Evolutionary conservation across 2,797 vertebrate species (phyloP), one percentile per base, ranked within the genome.

Genomic region (Moxostoma hubbsi): DNA sequence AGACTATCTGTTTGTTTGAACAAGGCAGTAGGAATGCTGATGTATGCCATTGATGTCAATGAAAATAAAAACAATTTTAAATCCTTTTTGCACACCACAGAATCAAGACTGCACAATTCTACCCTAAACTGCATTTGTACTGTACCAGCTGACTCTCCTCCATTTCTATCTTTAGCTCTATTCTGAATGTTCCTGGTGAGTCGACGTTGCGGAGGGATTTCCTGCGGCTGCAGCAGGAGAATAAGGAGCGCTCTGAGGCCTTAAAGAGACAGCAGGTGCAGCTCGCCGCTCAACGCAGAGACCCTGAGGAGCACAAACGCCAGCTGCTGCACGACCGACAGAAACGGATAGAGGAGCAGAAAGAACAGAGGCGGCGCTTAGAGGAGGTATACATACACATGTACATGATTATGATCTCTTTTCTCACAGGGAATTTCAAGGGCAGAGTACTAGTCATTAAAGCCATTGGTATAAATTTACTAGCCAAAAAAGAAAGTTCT

Each of bases 111-210:
- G 5, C 2, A 12, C 50, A 51, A 5, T 11, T 36, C 9, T 9
- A 1, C 36, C 36, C 2, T 24, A 24, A 73, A 59, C 45, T 36
- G 36, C 36, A 36, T 36, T 36, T 36, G 36, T 36, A 36, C 1
- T 74, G 55, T 62, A 61, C 15, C 65, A 69, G 9, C 65, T 16
- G 24, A 77, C 13, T 16, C 18, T 18, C 16, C 55, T 80, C 46
- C 3, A 6, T 73, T 47, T 57, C 61, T 63, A 9, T 69, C 62
- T 45, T 2, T 85, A 98, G 96, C 88, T 98, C 96, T 62, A 97
- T 98, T 86, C 94, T 98, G 87, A 97, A 97, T 0, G 95, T 97
- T 15, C 96, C 96, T 0, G 96, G 96, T 0, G 96, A 98, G 92
- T 98, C 96, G 10, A 98, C 96, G 0, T 89, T 98, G 67, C 91